A percentile compares a stretch with the other conserved stretches of the same genome.
These are phyloP conservation scores for Myanophis thanlyinensis DNA, from an alignment of 2,113 vertebrate genomes.

Conservation along the genomic window DNA sequence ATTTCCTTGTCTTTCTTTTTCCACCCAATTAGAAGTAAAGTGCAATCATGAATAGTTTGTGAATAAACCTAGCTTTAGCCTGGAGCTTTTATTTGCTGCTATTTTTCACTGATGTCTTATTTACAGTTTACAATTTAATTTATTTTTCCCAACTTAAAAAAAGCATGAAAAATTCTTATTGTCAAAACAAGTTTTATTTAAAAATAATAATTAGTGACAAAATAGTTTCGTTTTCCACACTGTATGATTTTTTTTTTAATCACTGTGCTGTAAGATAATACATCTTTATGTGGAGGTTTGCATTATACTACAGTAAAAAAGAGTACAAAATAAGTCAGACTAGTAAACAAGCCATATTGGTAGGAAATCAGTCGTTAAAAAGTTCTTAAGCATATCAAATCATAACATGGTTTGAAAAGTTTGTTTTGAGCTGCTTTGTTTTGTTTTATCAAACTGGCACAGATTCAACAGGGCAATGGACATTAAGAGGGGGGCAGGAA, in stretches of 20 bases:
- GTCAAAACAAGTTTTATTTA: not conserved
- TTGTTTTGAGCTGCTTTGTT: too few species aligned
- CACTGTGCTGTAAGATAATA: not conserved
- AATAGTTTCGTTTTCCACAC: not conserved
- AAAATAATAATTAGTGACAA: not conserved
- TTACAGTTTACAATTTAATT: not conserved
- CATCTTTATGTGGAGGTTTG: not conserved
- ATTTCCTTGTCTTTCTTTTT: not conserved
- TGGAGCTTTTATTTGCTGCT: not conserved
- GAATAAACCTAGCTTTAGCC: conserved; percentile 22
- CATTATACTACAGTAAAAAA: not conserved
- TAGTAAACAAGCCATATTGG: not conserved
- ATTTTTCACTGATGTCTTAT: not conserved
- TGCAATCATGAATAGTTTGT: conserved; percentile 19
- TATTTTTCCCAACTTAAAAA: not conserved
- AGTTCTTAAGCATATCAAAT: not conserved
- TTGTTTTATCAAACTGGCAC: too few species aligned
- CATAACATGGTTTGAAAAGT: not conserved
- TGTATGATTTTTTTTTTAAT: not conserved
- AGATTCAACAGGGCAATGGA: too few species aligned
- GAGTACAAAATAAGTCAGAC: too few species aligned
- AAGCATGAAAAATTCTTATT: not conserved
- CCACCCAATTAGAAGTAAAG: not conserved
- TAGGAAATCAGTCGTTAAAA: not conserved
- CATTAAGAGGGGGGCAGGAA: too few species aligned